Base-by-base conservation (phyloP, 1,140 invertebrate species). In the Asobara japonica region DNA sequence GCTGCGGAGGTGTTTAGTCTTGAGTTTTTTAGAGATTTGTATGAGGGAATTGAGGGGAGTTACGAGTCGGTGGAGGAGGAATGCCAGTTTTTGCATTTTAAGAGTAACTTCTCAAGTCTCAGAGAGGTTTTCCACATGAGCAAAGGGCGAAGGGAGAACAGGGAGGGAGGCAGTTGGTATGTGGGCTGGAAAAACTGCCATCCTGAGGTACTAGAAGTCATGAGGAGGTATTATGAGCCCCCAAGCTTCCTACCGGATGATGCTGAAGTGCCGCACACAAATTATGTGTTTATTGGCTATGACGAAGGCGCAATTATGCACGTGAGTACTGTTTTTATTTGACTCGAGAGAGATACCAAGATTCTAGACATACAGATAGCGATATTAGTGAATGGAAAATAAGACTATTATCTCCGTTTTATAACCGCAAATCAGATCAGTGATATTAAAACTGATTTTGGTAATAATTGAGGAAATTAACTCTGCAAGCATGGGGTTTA, bases 251-350 rank as follows among this genome's bases (percentile, higher is more conserved):
- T 98, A 67, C 97, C 97, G 1, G 88, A 90, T 29, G 92, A 95
- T 86, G 93, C 95, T n/a, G 96, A 97, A 86, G 92, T 94, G 75
- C 94, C 95, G 56, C 92, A 92, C 66, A 93, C 94, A 60, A 97
- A 98, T 89, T 98, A 96, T 90, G 94, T 98, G 75, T 97, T 98
- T 82, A 93, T 98, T 91, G 95, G 94, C 65, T 96, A 95, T 78
- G 94, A 96, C 77, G 93, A 95, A 83, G 96, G 96, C 72, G 96
- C 96, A 38, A 91, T 95, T 36, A 94, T 98, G 93, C 97, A 98
- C 89, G 96, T 97, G 90, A 91, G 91, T 90, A 41, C 8, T 16
- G 62, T 66, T 56, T 38, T 20, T 3, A 70, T 20, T 36, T 45
- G 64, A 25, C 67, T 3, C 33, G 27, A 20, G 1, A 18, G 16